Evolutionary conservation across 2,113 vertebrate species (phyloP).

Genomic region (Zingel zingel): DNA sequence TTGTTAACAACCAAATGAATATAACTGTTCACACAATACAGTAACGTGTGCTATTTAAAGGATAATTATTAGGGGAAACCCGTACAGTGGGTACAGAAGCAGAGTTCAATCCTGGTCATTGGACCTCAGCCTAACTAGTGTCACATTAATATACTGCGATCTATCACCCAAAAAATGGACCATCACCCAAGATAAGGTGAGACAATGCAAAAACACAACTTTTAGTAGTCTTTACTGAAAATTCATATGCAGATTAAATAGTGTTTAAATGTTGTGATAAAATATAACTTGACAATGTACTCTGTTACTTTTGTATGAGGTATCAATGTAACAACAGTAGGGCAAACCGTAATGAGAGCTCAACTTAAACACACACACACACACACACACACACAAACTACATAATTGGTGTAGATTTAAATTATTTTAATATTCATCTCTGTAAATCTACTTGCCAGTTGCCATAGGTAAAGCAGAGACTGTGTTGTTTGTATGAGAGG

Average conservation of each 20-base stretch:
- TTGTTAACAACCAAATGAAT: too few relatives aligned
- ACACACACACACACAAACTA: too few relatives aligned
- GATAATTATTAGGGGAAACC: slow-evolving; percentile 25
- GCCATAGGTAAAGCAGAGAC: not conserved
- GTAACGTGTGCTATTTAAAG: slow-evolving; percentile 6
- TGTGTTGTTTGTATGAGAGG: not conserved
- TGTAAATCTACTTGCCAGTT: not conserved
- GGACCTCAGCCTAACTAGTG: slow-evolving; percentile 21
- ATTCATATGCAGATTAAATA: not conserved
- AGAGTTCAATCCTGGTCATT: slow-evolving; percentile 30
- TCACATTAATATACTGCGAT: slow-evolving; percentile 27
- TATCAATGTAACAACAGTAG: not conserved
- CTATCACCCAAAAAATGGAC: not conserved
- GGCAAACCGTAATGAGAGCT: slow-evolving; percentile 4
- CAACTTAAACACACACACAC: not conserved
- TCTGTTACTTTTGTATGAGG: not conserved
- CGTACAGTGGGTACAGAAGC: slow-evolving; percentile 22
- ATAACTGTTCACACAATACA: too few relatives aligned
- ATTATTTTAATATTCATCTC: not conserved
- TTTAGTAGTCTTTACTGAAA: not conserved
- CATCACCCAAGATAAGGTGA: slow-evolving; percentile 3
- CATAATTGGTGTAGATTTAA: too few relatives aligned
- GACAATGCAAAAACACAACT: not conserved
- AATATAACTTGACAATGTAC: not conserved
- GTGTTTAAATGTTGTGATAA: not conserved